These are phyloP conservation scores for Mya arenaria DNA, from an alignment of 1,140 invertebrate species.

Conservation along the genomic window DNA sequence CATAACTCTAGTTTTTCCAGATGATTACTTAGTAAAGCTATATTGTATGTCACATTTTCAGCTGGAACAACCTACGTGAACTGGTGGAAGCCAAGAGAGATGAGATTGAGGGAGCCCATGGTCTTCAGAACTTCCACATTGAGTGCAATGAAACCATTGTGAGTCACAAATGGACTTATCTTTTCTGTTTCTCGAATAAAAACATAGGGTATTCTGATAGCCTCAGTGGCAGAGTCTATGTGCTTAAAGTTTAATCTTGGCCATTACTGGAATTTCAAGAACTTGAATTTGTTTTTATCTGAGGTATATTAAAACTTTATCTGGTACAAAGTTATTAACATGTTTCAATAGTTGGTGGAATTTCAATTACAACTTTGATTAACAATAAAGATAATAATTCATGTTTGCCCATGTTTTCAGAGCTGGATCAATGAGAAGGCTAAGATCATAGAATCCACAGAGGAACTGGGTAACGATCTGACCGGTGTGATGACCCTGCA, in stretches of 20 bases:
- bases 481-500: slow-evolving; percentile 90
- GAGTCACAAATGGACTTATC: slow-evolving; percentile 59
- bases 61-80: slow-evolving; percentile 88
- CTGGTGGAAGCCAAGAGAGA: slow-evolving; percentile 96
- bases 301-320: no score
- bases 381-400: no score
- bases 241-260: neutral
- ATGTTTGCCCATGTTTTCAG: no score
- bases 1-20: no score
- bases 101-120: slow-evolving; percentile 96
- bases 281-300: no score
- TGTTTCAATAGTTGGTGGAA: no score
- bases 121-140: slow-evolving; percentile 99
- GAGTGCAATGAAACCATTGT: slow-evolving; percentile 98
- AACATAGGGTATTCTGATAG: no score
- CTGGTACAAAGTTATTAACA: no score
- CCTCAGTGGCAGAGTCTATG: no score
- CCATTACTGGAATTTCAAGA: neutral
- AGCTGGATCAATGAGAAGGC: slow-evolving; percentile 99
- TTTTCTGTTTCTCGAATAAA: neutral
- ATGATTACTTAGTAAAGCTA: no score
- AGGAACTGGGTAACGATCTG: slow-evolving; percentile 92
- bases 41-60: slow-evolving; percentile 60
- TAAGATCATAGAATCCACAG: slow-evolving; percentile 96
- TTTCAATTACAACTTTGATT: no score